Base-by-base conservation (phyloP, 2,797 vertebrate genomes). In the Poecilia gillii region DNA sequence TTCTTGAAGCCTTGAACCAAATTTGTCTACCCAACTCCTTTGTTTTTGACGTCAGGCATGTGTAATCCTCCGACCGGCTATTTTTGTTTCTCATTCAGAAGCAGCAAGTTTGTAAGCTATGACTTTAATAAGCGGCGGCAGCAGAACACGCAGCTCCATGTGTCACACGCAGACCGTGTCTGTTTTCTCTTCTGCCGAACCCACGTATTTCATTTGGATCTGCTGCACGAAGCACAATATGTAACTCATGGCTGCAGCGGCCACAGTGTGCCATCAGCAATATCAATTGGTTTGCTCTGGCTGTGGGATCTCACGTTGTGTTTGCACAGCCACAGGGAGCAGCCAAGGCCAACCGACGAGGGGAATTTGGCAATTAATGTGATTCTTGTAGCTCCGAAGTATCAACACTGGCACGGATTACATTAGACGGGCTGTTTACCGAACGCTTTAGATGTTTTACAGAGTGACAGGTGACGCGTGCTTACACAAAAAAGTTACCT, bases 231-330 rank as follows among this genome's bases (percentile, higher is more conserved):
- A 71, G 68, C 64, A n/a, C 36, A 74, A 45, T 12, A 23, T 75
- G 62, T 47, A 47, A 78, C 79, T 72, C 28, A 59, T 45, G 49
- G 55, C 76, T 76, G 79, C 80, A 41, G 74, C 73, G 53, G 80
- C 71, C 25, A 45, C 78, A 79, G 43, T 18, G 77, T 77, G 74
- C 53, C 71, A 72, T 81, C 73, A 75, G 74, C 80, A 51, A 77
- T 47, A 77, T 64, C 4, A 0, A 70, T 45, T 14, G 45, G 66
- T 72, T 66, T 51, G 76, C 25, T 86, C 62, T 33, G 64, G 75
- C 81, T 83, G 57, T 57, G 25, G 53, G 25, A 28, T 57, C 53
- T 57, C 11, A 12, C 53, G 28, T 23, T 18, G 64, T 76, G 73
- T 78, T 81, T 59, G 45, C 66, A 72, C 53, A 5, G 64, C 51